Conservation (phyloP, 2,888 invertebrate species). For the Tetanocera ferruginea region DNA sequence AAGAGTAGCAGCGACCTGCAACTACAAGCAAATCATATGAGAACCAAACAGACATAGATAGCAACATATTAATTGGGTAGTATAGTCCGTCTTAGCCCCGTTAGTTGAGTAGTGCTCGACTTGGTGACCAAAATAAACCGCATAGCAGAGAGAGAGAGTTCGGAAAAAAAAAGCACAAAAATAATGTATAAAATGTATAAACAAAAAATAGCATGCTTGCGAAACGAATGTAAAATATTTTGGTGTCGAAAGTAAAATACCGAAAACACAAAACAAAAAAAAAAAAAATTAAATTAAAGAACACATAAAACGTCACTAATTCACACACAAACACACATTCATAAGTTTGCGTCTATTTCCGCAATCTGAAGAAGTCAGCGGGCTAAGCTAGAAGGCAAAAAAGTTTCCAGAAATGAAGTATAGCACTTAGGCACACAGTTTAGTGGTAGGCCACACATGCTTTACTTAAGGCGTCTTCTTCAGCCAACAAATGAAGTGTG, state of each 20-base stretch:
- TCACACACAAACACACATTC: neutral
- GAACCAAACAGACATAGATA: neutral
- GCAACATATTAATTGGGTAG: constrained; percentile 1
- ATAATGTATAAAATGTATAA: neutral
- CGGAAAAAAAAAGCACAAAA: neutral
- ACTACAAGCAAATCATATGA: neutral
- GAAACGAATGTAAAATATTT: constrained; percentile 8
- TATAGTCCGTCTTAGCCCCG: constrained; percentile 27
- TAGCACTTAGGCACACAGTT: neutral
- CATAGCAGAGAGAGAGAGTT: neutral
- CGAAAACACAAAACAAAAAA: neutral
- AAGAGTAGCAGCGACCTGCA: neutral
- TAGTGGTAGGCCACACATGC: neutral
- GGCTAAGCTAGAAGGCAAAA: no score
- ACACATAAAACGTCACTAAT: constrained; percentile 6
- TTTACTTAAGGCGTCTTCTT: neutral
- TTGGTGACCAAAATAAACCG: constrained; percentile 28
- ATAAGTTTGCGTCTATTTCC: neutral
- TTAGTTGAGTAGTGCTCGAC: neutral
- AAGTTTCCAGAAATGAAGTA: neutral
- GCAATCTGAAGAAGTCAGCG: neutral
- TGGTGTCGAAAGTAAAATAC: neutral
- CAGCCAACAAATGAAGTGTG: constrained; percentile 23
- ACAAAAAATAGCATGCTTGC: constrained; percentile 13
- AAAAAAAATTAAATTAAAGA: neutral